Base-by-base conservation (phyloP, 2,113 vertebrate species). In the Pampusana beccarii region DNA sequence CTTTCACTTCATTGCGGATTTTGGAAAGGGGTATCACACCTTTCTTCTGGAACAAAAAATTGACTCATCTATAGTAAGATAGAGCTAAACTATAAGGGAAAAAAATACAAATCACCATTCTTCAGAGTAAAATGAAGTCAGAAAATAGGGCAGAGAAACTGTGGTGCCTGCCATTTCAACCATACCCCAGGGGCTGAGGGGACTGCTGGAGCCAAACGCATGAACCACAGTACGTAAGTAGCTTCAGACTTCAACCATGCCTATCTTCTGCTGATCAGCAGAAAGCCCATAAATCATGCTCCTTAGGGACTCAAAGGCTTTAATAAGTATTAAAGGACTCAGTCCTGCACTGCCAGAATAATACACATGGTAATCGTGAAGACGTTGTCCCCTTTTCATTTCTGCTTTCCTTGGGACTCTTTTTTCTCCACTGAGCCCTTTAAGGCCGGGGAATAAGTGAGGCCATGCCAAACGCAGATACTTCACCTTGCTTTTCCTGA, bases 41-140 rank as follows among this genome's bases (percentile, higher is more conserved):
- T 93, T 71, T 51, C 69, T 60, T 74, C 42, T 86, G 48, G 34
- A 79, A 77, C 17, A 61, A 92, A 72, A 92, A 56, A 11, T 8
- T 56, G 36, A 33, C 18, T 66, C 2, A 24, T 53, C 56, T 86
- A 46, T 0, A 78, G 38, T 31, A 74, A 78, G 57, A 65, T 1
- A 84, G 36, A 84, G 16, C 56, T 53, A 92, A 95, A 80, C 7
- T 23, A 16, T 56, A 54, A 51, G 18, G 23, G 7, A 0, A 19
- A 64, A 86, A 90, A 33, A 31, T 57, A 16, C 13, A 83, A 84
- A 71, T 46, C 56, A 53, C 66, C 12, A 40, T 80, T 79, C 72
- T 95, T 88, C 75, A 84, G 69, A 53, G 38, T 46, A 69, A 78
- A 94, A 95, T 78, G 33, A 71, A 92, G 48, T 94, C 74, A 93